Percentiles rank a stretch among this genome's conserved stretches.
These are phyloP conservation scores for Cylas formicarius DNA, from an alignment of 1,140 invertebrate genomes.

Conservation along the genomic window DNA sequence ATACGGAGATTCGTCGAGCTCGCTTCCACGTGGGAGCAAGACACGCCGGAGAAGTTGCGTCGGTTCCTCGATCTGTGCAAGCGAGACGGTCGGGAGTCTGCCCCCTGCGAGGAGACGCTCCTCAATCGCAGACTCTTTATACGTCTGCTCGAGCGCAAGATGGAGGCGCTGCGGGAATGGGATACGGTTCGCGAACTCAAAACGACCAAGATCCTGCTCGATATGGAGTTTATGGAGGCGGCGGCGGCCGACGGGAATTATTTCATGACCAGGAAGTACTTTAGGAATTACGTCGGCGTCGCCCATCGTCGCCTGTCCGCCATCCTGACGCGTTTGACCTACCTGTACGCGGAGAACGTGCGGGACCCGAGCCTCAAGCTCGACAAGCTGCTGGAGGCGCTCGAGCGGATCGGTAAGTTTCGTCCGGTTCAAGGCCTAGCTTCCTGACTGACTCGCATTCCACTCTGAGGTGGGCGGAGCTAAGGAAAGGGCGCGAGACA, in stretches of 20 bases:
- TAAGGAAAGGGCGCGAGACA: no score
- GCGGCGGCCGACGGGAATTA: conserved; percentile 42
- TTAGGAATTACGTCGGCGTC: conserved; percentile 2
- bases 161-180: conserved; percentile 8
- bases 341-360: conserved; percentile 10
- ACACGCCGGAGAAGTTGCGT: conserved; percentile 1
- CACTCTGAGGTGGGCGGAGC: no score
- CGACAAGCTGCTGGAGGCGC: conserved; percentile 9
- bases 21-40: no score
- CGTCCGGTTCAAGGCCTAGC: no score
- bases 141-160: conserved; percentile 14
- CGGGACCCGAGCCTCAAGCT: conserved; percentile 5
- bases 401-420: conserved; percentile 8
- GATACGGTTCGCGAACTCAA: conserved; percentile 11
- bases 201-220: conserved; percentile 21
- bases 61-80: no score
- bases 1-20: conserved; percentile 38
- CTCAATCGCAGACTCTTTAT: conserved; percentile 30
- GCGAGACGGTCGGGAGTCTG: no score
- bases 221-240: conserved; percentile 39
- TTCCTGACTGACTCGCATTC: no score
- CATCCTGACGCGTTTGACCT: conserved; percentile 12
- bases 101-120: conserved; percentile 27
- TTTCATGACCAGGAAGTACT: conserved; percentile 40
- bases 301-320: conserved; percentile 3